A percentile compares a stretch with the other conserved stretches of the same genome.
Evolutionary conservation across 2,888 invertebrate species (phyloP).

Genomic region (Axea sp.): DNA sequence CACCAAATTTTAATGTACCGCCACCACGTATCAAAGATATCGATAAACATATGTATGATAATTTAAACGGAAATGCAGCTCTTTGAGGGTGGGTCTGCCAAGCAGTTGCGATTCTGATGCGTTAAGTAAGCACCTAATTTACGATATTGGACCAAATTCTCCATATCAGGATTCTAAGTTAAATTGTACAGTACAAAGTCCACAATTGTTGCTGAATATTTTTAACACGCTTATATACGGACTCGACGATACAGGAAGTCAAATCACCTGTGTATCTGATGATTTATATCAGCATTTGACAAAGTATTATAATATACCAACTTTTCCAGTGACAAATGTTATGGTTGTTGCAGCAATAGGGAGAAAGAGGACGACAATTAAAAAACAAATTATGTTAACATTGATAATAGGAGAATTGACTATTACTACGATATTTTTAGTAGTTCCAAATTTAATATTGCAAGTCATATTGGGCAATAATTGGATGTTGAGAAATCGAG

Average conservation of each 20-base stretch:
- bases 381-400: slow-evolving; percentile 2
- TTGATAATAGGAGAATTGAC: neutral
- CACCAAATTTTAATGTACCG: slow-evolving; percentile 5
- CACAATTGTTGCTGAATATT: neutral
- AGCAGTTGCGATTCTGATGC: neutral
- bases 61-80: slow-evolving; percentile 23
- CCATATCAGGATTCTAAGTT: too few relatives aligned
- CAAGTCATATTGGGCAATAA: slow-evolving; percentile 1
- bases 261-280: slow-evolving; percentile 6
- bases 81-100: neutral
- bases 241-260: slow-evolving; percentile 4
- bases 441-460: neutral
- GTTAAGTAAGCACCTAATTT: slow-evolving; percentile 3
- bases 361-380: neutral
- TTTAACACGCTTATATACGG: slow-evolving; percentile 5
- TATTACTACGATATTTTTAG: neutral
- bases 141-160: too few relatives aligned
- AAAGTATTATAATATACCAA: slow-evolving; percentile 1
- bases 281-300: slow-evolving; percentile 13
- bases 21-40: neutral
- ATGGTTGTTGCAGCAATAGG: slow-evolving; percentile 14
- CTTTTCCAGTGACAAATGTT: slow-evolving; percentile 7
- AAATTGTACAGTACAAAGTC: too few relatives aligned
- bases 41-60: neutral
- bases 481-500: neutral